phyloP scores from a whole-genome alignment of 2,888 invertebrate species.

The Coenonympha glycerion region DNA sequence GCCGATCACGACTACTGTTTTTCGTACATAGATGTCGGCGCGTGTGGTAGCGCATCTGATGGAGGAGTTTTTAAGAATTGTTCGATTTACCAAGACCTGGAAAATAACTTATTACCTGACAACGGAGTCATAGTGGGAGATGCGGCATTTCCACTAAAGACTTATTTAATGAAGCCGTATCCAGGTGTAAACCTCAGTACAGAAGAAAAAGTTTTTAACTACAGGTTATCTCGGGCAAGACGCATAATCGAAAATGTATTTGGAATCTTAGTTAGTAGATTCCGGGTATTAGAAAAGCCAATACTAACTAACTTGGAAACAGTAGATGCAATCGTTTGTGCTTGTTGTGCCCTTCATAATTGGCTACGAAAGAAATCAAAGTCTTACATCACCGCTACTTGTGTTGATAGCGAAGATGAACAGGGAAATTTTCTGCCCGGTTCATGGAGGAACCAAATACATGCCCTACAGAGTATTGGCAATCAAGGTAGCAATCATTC shows the following conservation, averaged over 20 bases:
- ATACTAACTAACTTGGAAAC: constrained; percentile 18
- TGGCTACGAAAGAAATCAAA: constrained; percentile 19
- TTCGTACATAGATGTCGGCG: neutral
- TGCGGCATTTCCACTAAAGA: constrained; percentile 27
- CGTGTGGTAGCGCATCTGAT: neutral
- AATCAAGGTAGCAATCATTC: constrained; percentile 27
- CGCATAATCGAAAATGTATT: neutral
- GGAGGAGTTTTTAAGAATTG: neutral
- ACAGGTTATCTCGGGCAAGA: neutral
- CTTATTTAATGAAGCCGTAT: constrained; percentile 29
- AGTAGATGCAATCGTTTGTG: constrained; percentile 25
- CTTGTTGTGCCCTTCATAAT: constrained; percentile 25
- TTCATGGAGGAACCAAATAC: constrained; percentile 21
- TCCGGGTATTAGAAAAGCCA: constrained; percentile 19
- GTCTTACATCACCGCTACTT: constrained; percentile 22
- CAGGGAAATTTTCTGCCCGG: constrained; percentile 21
- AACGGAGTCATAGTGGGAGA: constrained; percentile 30
- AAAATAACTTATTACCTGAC: constrained; percentile 22
- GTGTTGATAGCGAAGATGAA: constrained; percentile 24
- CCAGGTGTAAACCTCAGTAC: constrained; percentile 8
- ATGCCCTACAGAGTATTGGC: constrained; percentile 26
- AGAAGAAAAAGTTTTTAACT: neutral
- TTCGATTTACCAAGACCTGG: neutral
- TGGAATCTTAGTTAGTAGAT: constrained; percentile 22
- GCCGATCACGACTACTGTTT: neutral